Evolutionary conservation across 1,140 invertebrate genomes (phyloP).

Genomic region (Thaumatotibia leucotreta): DNA sequence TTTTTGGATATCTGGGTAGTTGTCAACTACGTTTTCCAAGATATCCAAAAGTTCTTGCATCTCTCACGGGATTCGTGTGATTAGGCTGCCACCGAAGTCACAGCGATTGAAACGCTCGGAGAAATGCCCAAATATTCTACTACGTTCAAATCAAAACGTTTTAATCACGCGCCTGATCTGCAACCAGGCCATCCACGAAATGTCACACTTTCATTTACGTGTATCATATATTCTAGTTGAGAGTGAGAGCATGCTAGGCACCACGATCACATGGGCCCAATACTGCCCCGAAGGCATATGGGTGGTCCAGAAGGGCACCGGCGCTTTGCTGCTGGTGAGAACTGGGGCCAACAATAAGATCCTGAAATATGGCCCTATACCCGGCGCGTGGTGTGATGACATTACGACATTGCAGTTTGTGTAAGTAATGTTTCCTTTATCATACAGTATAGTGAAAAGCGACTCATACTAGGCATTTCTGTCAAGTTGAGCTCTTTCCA

Average conservation of each 20-base stretch:
- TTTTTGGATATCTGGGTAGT: too few relatives aligned
- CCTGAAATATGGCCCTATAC: constrained; percentile 58
- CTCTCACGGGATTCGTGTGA: too few relatives aligned
- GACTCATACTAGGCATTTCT: too few relatives aligned
- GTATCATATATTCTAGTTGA: constrained; percentile 40
- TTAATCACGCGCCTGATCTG: too few relatives aligned
- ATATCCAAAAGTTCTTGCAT: too few relatives aligned
- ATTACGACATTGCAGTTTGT: constrained; percentile 55
- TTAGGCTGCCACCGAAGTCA: too few relatives aligned
- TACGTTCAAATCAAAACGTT: too few relatives aligned
- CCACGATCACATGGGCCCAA: constrained; percentile 58
- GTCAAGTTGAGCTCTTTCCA: too few relatives aligned
- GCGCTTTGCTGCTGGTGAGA: constrained; percentile 51
- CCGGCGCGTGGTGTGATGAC: constrained; percentile 59
- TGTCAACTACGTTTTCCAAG: too few relatives aligned
- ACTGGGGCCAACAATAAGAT: constrained; percentile 53
- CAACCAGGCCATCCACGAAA: constrained; percentile 10
- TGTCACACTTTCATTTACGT: neutral
- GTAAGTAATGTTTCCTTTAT: constrained; percentile 41
- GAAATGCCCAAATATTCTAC: too few relatives aligned
- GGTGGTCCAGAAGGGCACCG: constrained; percentile 56
- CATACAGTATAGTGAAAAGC: too few relatives aligned
- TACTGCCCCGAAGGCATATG: constrained; percentile 60
- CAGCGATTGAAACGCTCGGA: too few relatives aligned
- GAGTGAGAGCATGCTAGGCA: constrained; percentile 50